Evolutionary conservation across 2,888 invertebrate genomes (phyloP).

Genomic region (Sarcophaga variegata): DNA sequence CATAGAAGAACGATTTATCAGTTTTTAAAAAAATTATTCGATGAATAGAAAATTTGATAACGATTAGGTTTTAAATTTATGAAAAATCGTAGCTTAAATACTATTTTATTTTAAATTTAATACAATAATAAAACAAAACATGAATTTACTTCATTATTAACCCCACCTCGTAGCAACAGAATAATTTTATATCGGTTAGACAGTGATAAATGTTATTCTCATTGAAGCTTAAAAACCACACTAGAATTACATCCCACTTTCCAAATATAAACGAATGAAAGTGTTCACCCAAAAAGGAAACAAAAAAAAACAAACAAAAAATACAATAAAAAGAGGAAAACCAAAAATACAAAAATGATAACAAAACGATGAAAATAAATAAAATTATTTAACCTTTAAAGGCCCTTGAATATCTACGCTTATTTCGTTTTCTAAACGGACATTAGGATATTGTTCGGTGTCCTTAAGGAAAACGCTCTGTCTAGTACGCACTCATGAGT

Average conservation of each 20-base stretch:
- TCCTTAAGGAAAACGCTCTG: no score
- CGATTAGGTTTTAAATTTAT: no score
- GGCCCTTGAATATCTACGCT: no score
- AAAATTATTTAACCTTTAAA: background rate
- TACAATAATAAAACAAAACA: no score
- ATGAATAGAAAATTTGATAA: no score
- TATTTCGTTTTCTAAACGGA: no score
- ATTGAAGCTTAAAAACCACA: constrained; percentile 55
- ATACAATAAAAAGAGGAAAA: constrained; percentile 16
- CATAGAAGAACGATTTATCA: no score
- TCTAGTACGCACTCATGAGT: no score
- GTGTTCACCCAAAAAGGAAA: constrained; percentile 11
- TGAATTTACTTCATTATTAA: background rate
- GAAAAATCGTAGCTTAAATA: no score
- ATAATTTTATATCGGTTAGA: constrained; percentile 25
- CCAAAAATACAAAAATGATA: constrained; percentile 17
- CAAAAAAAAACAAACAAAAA: background rate
- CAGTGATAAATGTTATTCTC: constrained; percentile 52
- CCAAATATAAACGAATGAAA: constrained; percentile 18
- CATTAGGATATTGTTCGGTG: no score
- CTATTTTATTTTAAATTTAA: no score
- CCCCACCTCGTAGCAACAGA: background rate
- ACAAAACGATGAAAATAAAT: background rate
- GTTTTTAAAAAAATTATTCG: no score
- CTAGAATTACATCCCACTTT: constrained; percentile 18